Base-by-base conservation (phyloP, 2,797 vertebrate genomes). In the Philypnodon macrostomus region DNA sequence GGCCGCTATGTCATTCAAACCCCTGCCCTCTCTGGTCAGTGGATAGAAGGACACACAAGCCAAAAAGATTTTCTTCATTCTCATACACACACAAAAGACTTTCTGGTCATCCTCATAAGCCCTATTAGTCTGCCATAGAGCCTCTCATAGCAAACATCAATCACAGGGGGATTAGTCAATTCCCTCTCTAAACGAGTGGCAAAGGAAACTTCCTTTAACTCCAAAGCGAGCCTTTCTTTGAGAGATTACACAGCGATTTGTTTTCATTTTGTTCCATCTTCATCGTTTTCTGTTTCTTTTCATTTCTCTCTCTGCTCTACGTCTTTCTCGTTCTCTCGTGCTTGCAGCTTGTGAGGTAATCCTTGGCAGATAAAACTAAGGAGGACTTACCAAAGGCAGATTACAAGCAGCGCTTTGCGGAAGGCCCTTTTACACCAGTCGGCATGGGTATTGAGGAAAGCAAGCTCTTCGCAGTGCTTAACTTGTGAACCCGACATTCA, bases 321-420 rank as follows among this genome's bases (percentile, higher is more conserved):
- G 59, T 80, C 79, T 77, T 78, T 69, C 60, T 73, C 77, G 69
- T 78, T 81, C 79, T 69, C 81, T 86, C 80, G 79, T 77, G 80
- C 81, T 85, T 63, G 71, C 77, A 79, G 82, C 81, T 85, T 84
- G 86, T 83, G 86, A 86, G 84, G 86, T 89, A 90, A 91, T 91
- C 88, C 86, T 79, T 84, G 85, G 81, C 86, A 86, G 87, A 89
- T 88, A 88, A 89, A 89, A 90, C 86, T 88, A 88, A 90, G 80
- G 87, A 90, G 85, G 86, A 87, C 74, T 90, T 90, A 89, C 86
- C 80, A 80, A 86, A 89, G 86, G 79, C 86, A 90, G 88, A 90
- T 90, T 90, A 90, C 85, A 81, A 85, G 84, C 59, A 57, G 79
- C 70, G 82, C 85, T 88, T 88, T 86, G 86, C 84, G 70, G 77